These are phyloP conservation scores for Parnassius mnemosyne DNA, from an alignment of 2,888 invertebrate species.

Conservation along the genomic window DNA sequence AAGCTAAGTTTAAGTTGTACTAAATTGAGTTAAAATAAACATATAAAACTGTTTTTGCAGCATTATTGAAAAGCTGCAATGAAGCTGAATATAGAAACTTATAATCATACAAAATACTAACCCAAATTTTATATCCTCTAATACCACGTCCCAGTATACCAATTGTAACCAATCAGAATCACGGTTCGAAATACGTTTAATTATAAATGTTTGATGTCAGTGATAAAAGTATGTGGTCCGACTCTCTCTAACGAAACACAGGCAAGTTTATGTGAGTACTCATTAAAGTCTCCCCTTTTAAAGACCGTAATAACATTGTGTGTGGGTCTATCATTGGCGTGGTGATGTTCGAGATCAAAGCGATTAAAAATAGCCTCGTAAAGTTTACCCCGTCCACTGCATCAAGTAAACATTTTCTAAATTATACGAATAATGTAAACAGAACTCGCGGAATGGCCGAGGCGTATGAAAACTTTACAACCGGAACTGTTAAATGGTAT, in stretches of 20 bases:
- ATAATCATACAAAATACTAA: too few relatives aligned
- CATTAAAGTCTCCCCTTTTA: conserved; percentile 27
- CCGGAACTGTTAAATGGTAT: conserved; percentile 38
- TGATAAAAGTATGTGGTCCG: conserved; percentile 21
- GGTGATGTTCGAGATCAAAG: conserved; percentile 54
- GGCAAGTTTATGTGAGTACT: conserved; percentile 26
- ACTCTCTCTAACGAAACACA: conserved; percentile 14
- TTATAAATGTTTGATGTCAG: conserved; percentile 20
- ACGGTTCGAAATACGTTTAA: conserved; percentile 4
- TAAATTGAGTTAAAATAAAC: too few relatives aligned
- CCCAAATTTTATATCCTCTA: too few relatives aligned
- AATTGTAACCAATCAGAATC: too few relatives aligned
- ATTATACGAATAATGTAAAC: conserved; percentile 44
- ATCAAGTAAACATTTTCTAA: conserved; percentile 59
- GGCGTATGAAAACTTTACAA: conserved; percentile 44
- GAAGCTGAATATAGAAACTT: too few relatives aligned
- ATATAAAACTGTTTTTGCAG: too few relatives aligned
- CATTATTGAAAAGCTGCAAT: too few relatives aligned
- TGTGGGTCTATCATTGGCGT: conserved; percentile 23
- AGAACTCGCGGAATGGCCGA: conserved; percentile 21
- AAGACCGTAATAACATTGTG: conserved; percentile 26
- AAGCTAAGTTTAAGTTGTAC: background rate
- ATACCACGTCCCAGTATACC: too few relatives aligned
- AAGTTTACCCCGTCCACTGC: conserved; percentile 49
- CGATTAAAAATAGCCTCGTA: conserved; percentile 55